These are phyloP conservation scores for Drosophila sturtevanti DNA, from an alignment of 1,140 invertebrate species.

Conservation along the genomic window DNA sequence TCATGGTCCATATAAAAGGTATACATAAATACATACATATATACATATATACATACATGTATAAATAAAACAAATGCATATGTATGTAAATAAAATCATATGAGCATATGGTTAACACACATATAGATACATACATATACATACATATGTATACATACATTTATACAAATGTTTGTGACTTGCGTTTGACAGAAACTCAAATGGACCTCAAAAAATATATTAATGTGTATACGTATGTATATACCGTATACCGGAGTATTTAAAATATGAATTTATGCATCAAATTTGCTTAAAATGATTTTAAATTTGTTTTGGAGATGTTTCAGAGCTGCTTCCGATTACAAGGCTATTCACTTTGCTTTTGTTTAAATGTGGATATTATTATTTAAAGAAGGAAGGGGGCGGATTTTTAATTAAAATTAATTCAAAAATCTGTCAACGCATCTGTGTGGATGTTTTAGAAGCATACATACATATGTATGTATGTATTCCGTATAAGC, in stretches of 20 bases:
- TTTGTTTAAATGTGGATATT: background rate
- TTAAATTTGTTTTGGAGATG: conserved; percentile 24
- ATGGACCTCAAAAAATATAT: background rate
- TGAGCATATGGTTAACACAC: no score
- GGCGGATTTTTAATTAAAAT: background rate
- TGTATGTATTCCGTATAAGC: no score
- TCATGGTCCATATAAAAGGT: conserved; percentile 45
- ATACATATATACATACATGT: background rate
- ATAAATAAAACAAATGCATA: no score
- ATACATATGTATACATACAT: background rate
- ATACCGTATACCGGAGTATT: no score
- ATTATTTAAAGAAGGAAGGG: background rate
- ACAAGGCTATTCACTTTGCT: conserved; percentile 41
- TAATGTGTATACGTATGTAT: conserved; percentile 22
- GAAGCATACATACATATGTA: no score
- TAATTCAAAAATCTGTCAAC: no score
- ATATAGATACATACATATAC: no score
- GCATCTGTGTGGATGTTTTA: no score
- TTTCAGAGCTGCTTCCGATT: conserved; percentile 38
- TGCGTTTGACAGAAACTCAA: conserved; percentile 41
- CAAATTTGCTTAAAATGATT: conserved; percentile 39
- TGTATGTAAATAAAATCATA: no score
- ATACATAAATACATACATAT: background rate
- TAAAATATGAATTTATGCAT: conserved; percentile 64
- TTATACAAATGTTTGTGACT: background rate